phyloP scores from a whole-genome alignment of 2,797 vertebrate genomes.

The Bufotes viridis region DNA sequence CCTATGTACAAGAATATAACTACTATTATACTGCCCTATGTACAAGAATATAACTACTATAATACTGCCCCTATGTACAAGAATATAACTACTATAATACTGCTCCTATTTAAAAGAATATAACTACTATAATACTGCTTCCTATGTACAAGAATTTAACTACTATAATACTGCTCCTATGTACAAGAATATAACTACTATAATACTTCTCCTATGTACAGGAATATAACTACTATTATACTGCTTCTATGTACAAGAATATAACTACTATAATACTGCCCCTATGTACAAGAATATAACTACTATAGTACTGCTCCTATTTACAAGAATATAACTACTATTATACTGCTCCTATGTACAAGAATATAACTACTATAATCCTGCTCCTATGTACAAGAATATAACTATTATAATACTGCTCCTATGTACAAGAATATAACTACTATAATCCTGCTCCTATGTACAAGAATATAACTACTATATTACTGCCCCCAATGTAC shows the following conservation, averaged over 20 bases:
- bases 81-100: too few relatives aligned
- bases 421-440: conserved; percentile 3
- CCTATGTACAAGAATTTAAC: not conserved
- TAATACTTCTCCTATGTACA: not conserved
- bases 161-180: not conserved
- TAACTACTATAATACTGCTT: too few relatives aligned
- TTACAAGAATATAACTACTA: conserved; percentile 5
- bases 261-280: conserved; percentile 4
- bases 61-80: too few relatives aligned
- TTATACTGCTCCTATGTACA: conserved; percentile 1
- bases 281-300: conserved; percentile 1
- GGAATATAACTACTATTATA: not conserved
- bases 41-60: too few relatives aligned
- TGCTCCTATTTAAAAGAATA: too few relatives aligned
- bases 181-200: conserved; percentile 1
- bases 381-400: not conserved
- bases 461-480: conserved; percentile 10
- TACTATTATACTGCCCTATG: too few relatives aligned
- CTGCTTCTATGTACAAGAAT: conserved; percentile 7
- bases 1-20: too few relatives aligned
- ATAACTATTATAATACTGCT: not conserved
- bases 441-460: not conserved
- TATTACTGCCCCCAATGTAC: not conserved
- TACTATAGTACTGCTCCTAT: conserved; percentile 4
- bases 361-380: conserved; percentile 4